Evolutionary conservation across 2,888 invertebrate species (phyloP), one percentile per base, ranked within the genome.

Genomic region (Neuroscelio doddi): DNA sequence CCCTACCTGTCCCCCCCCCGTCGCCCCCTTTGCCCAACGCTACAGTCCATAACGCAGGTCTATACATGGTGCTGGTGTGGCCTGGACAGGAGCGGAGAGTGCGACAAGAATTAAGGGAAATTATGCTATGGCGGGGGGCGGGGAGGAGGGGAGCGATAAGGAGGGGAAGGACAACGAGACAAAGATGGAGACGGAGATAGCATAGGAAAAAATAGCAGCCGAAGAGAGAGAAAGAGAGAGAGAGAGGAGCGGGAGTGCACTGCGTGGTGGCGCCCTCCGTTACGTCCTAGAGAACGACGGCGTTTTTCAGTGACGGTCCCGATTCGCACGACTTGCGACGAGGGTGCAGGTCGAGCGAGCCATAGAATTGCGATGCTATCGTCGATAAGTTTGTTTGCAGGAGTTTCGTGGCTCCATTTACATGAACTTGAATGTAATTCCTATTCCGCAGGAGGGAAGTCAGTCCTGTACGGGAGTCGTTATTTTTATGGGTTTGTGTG

Each of bases 41-140:
- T 12, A 10, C 10, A 5, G 1, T 8, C 34, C 21, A 9, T 10
- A 21, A 30, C 17, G 21, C 21, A n/a, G n/a, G n/a, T n/a, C n/a
- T n/a, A n/a, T n/a, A n/a, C n/a, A n/a, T n/a, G n/a, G n/a, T 36
- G 12, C 36, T 1, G 41, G 52, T 47, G 52, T 52, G 26, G 1
- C 55, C 17, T 42, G 49, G 62, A 56, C 64, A 55, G 59, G 63
- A 63, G 64, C 69, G 61, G 66, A 58, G 58, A 62, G 59, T 32
- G 51, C 38, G 32, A 45, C 47, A 36, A 14, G 15, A 15, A 36
- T 15, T 7, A 36, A 4, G 14, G 12, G 36, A 10, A 7, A 36
- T 36, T 30, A 3, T 9, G 30, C n/a, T 3, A n/a, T n/a, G n/a
- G 30, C 30, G 3, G 8, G 4, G 30, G 30, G 3, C 9, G 14